These are phyloP conservation scores for Pseudobourletiella spinata DNA, from an alignment of 1,140 invertebrate genomes.

Conservation along the genomic window DNA sequence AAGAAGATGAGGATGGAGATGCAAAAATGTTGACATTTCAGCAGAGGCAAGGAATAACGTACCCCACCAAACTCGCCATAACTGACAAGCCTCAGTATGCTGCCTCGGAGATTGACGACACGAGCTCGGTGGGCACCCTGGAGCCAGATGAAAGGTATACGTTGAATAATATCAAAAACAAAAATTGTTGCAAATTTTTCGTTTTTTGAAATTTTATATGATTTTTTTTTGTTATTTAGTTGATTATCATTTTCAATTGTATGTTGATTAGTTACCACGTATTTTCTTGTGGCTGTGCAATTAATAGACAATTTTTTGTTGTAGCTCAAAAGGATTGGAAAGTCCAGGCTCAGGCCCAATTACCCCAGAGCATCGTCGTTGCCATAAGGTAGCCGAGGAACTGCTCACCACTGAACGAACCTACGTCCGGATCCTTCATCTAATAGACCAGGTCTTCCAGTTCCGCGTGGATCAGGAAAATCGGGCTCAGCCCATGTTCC, in stretches of 20 bases:
- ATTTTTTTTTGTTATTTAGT: too few relatives aligned
- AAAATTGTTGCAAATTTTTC: background rate
- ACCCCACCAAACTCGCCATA: constrained; percentile 17
- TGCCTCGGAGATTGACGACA: constrained; percentile 26
- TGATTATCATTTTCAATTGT: too few relatives aligned
- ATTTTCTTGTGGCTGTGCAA: background rate
- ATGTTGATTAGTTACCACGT: background rate
- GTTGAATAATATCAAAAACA: background rate
- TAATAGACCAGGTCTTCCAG: constrained; percentile 51
- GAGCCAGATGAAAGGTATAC: constrained; percentile 9
- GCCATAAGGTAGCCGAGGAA: constrained; percentile 46
- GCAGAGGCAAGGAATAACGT: constrained; percentile 15
- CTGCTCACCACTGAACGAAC: constrained; percentile 47
- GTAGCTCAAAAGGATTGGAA: background rate
- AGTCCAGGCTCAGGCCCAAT: constrained; percentile 16
- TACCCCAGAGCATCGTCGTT: constrained; percentile 35
- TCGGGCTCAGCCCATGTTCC: constrained; percentile 44
- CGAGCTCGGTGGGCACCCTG: constrained; percentile 22
- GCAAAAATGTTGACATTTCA: constrained; percentile 21
- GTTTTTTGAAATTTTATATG: background rate
- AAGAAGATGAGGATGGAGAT: constrained; percentile 39
- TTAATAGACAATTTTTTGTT: constrained; percentile 1
- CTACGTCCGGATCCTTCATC: constrained; percentile 46
- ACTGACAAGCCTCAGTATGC: constrained; percentile 23
- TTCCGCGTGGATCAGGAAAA: constrained; percentile 48